A percentile compares a stretch with the other conserved stretches of the same genome.
Conservation (phyloP, 2,113 vertebrate species). For the Eubucco bourcierii region DNA sequence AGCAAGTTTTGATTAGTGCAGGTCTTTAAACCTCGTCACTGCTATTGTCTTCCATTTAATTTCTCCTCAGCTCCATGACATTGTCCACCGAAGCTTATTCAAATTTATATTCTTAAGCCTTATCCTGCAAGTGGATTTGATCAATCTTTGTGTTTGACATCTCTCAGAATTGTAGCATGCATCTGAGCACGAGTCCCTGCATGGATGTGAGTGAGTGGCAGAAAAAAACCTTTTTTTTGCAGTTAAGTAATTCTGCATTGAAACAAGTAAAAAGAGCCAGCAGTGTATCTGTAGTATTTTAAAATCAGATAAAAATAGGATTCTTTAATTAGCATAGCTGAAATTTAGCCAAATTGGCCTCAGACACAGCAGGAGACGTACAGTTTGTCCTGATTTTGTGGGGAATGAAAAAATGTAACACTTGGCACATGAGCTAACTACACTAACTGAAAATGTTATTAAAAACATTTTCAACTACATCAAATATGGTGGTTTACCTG, state of each 20-base stretch:
- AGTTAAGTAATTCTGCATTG: constrained; percentile 54
- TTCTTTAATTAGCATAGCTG: constrained; percentile 75
- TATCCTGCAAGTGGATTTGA: neutral
- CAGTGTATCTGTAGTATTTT: constrained; percentile 60
- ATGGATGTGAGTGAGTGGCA: neutral
- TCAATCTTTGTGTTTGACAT: neutral
- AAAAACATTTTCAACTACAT: constrained; percentile 61
- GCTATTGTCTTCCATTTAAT: neutral
- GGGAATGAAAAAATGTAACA: constrained; percentile 71
- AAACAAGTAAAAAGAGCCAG: constrained; percentile 47
- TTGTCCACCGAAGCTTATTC: neutral
- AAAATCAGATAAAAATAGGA: constrained; percentile 75
- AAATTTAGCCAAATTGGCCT: constrained; percentile 71
- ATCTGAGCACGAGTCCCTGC: neutral
- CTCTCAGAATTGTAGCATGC: neutral
- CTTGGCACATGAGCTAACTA: constrained; percentile 69
- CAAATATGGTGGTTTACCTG: constrained; percentile 58
- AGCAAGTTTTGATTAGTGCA: neutral
- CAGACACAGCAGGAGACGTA: constrained; percentile 67
- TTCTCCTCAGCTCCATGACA: neutral
- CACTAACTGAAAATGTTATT: constrained; percentile 65
- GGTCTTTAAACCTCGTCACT: neutral
- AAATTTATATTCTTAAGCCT: neutral
- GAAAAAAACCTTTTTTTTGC: neutral
- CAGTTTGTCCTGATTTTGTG: constrained; percentile 76